A percentile compares a stretch with the other conserved stretches of the same genome.
phyloP scores from a whole-genome alignment of 2,888 invertebrate genomes.

The Automeris io region DNA sequence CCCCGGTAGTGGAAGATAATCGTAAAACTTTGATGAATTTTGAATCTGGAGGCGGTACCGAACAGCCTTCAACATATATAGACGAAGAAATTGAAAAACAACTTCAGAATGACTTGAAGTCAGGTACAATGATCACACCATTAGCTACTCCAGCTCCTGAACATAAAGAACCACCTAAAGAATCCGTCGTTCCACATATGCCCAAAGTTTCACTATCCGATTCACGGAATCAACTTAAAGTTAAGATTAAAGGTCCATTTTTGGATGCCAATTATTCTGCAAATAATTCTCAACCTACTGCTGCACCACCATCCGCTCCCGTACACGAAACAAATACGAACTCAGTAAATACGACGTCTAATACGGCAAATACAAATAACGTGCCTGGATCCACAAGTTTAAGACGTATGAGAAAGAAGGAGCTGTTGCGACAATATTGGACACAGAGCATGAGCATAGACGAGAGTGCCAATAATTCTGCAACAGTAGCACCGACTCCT shows the following conservation, averaged over 20 bases:
- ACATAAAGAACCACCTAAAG: conserved; percentile 35
- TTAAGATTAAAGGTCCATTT: conserved; percentile 93
- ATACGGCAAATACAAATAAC: conserved; percentile 55
- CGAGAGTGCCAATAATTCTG: conserved; percentile 78
- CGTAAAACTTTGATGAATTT: conserved; percentile 81
- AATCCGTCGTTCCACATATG: conserved; percentile 39
- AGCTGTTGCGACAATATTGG: conserved; percentile 86
- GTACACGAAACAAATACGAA: conserved; percentile 49
- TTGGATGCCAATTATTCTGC: conserved; percentile 86
- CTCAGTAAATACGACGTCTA: conserved; percentile 53
- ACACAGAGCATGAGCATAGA: conserved; percentile 92
- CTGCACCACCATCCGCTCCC: conserved; percentile 62
- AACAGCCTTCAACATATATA: conserved; percentile 83
- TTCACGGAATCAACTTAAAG: conserved; percentile 90
- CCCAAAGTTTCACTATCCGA: conserved; percentile 87
- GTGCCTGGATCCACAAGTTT: conserved; percentile 84
- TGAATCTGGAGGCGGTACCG: conserved; percentile 81
- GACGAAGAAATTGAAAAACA: conserved; percentile 89
- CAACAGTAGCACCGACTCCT: conserved; percentile 71
- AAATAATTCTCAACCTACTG: conserved; percentile 75
- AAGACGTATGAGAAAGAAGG: conserved; percentile 93
- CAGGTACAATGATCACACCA: conserved; percentile 59
- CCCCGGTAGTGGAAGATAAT: conserved; percentile 75
- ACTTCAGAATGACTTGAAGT: conserved; percentile 81
- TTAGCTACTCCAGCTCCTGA: conserved; percentile 34